Base-by-base conservation (phyloP, 2,888 invertebrate genomes). In the Polyommatus iphigenia region DNA sequence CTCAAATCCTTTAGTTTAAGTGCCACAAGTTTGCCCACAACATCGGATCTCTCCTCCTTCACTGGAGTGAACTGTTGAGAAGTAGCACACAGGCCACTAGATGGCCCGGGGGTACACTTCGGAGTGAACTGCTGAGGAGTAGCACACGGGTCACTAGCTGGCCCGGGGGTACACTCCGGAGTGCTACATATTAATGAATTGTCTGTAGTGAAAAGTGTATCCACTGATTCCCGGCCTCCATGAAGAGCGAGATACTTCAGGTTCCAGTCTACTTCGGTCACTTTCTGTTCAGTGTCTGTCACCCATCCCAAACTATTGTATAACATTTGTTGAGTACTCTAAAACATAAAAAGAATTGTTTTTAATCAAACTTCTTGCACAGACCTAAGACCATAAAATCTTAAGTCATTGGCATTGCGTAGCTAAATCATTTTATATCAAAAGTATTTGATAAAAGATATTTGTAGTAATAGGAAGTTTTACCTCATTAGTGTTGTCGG, bases 11-110 rank as follows among this genome's bases (percentile, higher is more conserved):
- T 29, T 20, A 80, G 76, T 78, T 79, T 80, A 13, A 80, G 41
- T 4, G 79, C 78, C n/a, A 80, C 78, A 24, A 76, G 67, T 77
- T 71, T 79, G 20, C 79, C 79, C 6, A 80, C 72, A 41, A 80
- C 59, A n/a, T 80, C 80, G n/a, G 71, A 78, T 15, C 79, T 76
- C 46, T 79, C 79, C 36, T 80, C 79, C 18, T 75, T 50, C 8
- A 54, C 18, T 54, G 54, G 54, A 10, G 54, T 7, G 29, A 46
- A 13, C 46, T 46, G 46, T 20, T 46, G 46, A 15, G 41, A 24
- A 5, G 6, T 1, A 24, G 24, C 15, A 20, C 5, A 8, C 0
- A 6, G 15, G 7, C 10, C 54, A 50, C 18, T 75, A 20, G 54
- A 67, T 20, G 18, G 20, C 29, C 67, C 67, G 0, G 29, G 29